A percentile compares a stretch with the other conserved stretches of the same genome.
Conservation (phyloP, 2,888 invertebrate species). For the Griposia aprilina region DNA sequence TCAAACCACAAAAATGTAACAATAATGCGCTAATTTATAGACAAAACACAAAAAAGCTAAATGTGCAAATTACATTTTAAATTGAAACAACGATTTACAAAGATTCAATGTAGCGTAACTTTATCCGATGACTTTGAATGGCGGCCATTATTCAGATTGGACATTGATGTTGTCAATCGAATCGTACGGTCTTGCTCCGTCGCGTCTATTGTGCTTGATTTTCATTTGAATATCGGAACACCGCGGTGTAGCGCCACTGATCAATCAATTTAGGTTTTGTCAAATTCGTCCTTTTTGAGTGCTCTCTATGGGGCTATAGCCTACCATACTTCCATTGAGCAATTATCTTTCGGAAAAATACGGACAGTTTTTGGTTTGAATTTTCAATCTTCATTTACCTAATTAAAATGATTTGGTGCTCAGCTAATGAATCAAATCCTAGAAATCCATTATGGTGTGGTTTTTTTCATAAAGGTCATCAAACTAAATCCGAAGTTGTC, state of each 20-base stretch:
- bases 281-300: slow-evolving; percentile 7
- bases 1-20: slow-evolving; percentile 3
- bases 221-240: slow-evolving; percentile 57
- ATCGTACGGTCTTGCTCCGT: slow-evolving; percentile 58
- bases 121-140: slow-evolving; percentile 58
- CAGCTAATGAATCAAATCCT: neutral
- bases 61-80: slow-evolving; percentile 48
- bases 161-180: slow-evolving; percentile 65
- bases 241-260: slow-evolving; percentile 36
- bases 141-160: slow-evolving; percentile 59
- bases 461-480: neutral
- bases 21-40: slow-evolving; percentile 4
- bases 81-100: slow-evolving; percentile 53
- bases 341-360: neutral
- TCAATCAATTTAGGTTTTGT: slow-evolving; percentile 52
- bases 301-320: neutral
- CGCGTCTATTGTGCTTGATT: slow-evolving; percentile 60
- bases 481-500: neutral
- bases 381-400: neutral
- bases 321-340: neutral
- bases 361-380: neutral
- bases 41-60: slow-evolving; percentile 9
- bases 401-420: neutral
- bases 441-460: neutral
- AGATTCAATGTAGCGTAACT: slow-evolving; percentile 59